Conservation (phyloP, 2,888 invertebrate species). For the Brachycybe producta region DNA sequence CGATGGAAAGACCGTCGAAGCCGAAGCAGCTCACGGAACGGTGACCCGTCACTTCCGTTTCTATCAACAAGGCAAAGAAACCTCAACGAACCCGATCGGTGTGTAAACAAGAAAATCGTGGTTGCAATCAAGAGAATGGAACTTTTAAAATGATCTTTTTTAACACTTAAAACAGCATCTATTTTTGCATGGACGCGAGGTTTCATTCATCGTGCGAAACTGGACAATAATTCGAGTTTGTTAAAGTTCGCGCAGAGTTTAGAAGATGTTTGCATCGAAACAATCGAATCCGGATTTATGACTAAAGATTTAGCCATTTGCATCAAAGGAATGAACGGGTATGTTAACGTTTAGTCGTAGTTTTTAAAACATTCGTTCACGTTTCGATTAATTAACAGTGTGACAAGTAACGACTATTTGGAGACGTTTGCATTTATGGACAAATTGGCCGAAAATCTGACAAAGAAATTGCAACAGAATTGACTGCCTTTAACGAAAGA, state of each 20-base stretch:
- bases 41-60: slow-evolving; percentile 69
- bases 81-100: slow-evolving; percentile 95
- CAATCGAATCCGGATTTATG: slow-evolving; percentile 89
- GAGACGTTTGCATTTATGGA: slow-evolving; percentile 96
- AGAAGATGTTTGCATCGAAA: slow-evolving; percentile 82
- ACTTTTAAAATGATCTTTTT: not conserved
- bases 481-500: too few species aligned
- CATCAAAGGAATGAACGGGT: slow-evolving; percentile 74
- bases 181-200: slow-evolving; percentile 98
- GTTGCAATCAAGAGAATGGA: not conserved
- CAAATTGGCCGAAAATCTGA: slow-evolving; percentile 81
- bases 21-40: slow-evolving; percentile 97
- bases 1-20: slow-evolving; percentile 94
- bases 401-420: slow-evolving; percentile 66
- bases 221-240: slow-evolving; percentile 69
- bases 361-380: not conserved
- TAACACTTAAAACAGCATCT: slow-evolving; percentile 45
- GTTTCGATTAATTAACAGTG: slow-evolving; percentile 33
- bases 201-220: slow-evolving; percentile 79
- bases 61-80: slow-evolving; percentile 71
- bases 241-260: slow-evolving; percentile 69
- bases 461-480: slow-evolving; percentile 41
- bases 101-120: slow-evolving; percentile 18
- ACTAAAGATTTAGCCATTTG: slow-evolving; percentile 98
- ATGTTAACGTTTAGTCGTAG: slow-evolving; percentile 36